Evolutionary conservation across 2,797 vertebrate species (phyloP).

Genomic region (Rhabdomys pumilio): DNA sequence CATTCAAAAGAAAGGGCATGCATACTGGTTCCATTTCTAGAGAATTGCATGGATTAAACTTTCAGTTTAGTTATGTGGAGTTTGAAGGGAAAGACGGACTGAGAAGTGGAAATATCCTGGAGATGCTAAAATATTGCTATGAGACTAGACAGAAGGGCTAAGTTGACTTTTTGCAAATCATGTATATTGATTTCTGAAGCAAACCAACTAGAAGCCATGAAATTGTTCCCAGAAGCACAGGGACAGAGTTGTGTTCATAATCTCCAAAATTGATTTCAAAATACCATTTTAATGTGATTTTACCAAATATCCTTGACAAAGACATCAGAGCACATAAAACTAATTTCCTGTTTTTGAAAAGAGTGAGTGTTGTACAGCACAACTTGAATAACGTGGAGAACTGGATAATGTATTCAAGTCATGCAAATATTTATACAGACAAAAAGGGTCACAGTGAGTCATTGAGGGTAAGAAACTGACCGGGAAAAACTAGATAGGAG

Average conservation of each 20-base stretch:
- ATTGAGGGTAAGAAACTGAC: neutral
- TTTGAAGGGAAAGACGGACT: neutral
- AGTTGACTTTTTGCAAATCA: constrained; percentile 67
- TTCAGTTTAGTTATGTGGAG: neutral
- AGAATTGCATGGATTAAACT: neutral
- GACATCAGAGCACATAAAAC: constrained; percentile 40
- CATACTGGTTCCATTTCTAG: neutral
- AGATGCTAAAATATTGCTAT: constrained; percentile 21
- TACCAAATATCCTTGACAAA: constrained; percentile 41
- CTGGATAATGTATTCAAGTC: neutral
- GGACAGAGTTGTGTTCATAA: constrained; percentile 47
- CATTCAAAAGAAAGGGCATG: neutral
- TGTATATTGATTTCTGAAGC: constrained; percentile 65
- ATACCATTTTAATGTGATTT: constrained; percentile 57
- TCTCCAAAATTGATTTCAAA: constrained; percentile 53
- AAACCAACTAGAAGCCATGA: constrained; percentile 35
- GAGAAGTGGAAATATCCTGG: neutral
- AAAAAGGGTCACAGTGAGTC: neutral
- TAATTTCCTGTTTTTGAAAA: constrained; percentile 48
- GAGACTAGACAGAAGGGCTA: constrained; percentile 38
- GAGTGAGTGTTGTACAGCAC: neutral
- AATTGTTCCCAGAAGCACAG: constrained; percentile 1
- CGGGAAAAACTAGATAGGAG: neutral
- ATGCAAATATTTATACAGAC: neutral
- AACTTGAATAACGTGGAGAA: neutral